Evolutionary conservation across 1,140 invertebrate genomes (phyloP).

Genomic region (Carposina sasakii): DNA sequence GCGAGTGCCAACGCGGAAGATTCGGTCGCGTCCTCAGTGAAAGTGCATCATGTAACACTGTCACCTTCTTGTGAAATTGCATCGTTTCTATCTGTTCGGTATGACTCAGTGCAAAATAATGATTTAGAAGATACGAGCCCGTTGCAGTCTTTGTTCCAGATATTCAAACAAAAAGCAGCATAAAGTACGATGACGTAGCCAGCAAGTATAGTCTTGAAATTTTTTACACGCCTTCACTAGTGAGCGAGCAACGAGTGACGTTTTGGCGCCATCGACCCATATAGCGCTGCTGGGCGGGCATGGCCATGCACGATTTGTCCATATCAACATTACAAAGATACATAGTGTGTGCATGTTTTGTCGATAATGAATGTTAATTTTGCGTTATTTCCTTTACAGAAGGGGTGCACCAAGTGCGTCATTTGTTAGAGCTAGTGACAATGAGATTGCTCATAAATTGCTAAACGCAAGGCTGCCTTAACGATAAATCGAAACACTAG

Average conservation of each 20-base stretch:
- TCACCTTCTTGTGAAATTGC: conserved; percentile 67
- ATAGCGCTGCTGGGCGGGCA: conserved; percentile 55
- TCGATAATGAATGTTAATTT: too few relatives aligned
- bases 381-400: conserved; percentile 56
- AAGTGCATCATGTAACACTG: conserved; percentile 70
- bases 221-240: too few relatives aligned
- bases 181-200: background rate
- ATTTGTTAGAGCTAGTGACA: conserved; percentile 64
- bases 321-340: too few relatives aligned
- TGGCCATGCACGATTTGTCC: conserved; percentile 47
- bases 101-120: conserved; percentile 40
- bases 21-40: conserved; percentile 52
- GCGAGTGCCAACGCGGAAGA: conserved; percentile 43
- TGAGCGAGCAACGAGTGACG: conserved; percentile 38
- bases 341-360: too few relatives aligned
- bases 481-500: conserved; percentile 48
- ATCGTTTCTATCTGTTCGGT: conserved; percentile 40
- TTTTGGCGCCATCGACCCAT: conserved; percentile 71
- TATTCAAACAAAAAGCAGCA: conserved; percentile 7
- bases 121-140: conserved; percentile 23
- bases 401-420: conserved; percentile 65
- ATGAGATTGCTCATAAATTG: conserved; percentile 60
- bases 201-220: too few relatives aligned
- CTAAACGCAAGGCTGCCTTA: conserved; percentile 45
- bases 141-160: conserved; percentile 29